These are phyloP conservation scores for Potorous gilbertii DNA, from an alignment of 2,797 vertebrate species.

Conservation along the genomic window DNA sequence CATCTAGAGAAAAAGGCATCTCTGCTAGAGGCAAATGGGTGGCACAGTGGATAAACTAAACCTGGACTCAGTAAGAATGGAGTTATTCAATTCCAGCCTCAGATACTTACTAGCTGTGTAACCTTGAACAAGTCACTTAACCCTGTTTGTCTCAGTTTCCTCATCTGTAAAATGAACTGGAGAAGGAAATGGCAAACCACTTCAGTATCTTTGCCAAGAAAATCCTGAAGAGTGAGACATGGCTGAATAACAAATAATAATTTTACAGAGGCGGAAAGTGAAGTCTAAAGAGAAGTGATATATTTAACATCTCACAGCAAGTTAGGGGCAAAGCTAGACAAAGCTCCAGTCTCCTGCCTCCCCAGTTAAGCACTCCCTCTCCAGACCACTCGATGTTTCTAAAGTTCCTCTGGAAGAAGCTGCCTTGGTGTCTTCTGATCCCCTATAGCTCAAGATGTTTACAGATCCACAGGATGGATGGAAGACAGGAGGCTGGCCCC, in stretches of 20 bases:
- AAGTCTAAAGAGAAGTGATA: not conserved
- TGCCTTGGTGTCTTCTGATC: not conserved
- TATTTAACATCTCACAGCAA: not conserved
- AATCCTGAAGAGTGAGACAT: not conserved
- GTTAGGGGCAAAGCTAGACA: not conserved
- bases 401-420: not conserved
- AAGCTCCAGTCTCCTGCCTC: not conserved
- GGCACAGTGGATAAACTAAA: not conserved
- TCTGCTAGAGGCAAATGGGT: not conserved
- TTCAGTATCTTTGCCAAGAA: not conserved
- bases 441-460: not conserved
- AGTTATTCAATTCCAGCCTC: not conserved
- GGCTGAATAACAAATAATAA: not conserved
- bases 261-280: not conserved
- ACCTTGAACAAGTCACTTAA: not conserved
- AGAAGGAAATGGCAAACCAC: not conserved
- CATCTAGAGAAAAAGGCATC: not conserved
- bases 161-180: not conserved
- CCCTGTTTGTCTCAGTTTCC: not conserved
- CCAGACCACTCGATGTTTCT: not conserved
- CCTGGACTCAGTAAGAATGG: not conserved
- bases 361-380: not conserved
- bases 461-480: not conserved
- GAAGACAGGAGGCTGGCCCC: not conserved
- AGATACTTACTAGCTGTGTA: not conserved